Conservation (phyloP, 2,888 invertebrate species). For the Fragum whitleyi region DNA sequence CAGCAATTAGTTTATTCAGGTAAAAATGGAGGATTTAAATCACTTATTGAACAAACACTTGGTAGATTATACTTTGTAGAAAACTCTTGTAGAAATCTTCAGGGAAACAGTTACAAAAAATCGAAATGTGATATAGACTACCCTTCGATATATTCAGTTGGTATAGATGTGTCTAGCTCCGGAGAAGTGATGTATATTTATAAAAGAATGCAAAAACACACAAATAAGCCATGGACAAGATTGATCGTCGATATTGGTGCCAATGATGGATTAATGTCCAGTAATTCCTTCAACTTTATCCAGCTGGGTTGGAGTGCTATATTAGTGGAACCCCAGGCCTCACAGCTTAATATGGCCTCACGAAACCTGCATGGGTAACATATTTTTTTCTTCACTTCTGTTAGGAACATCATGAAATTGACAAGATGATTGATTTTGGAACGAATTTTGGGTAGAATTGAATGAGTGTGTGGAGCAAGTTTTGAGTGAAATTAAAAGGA, state of each 20-base stretch:
- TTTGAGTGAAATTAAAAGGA: too few relatives aligned
- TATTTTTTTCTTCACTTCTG: too few relatives aligned
- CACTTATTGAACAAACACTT: slow-evolving; percentile 70
- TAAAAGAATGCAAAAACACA: slow-evolving; percentile 59
- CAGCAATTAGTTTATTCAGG: slow-evolving; percentile 60
- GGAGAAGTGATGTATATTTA: slow-evolving; percentile 75
- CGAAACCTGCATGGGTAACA: slow-evolving; percentile 71
- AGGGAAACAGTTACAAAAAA: not conserved
- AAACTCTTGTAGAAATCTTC: not conserved
- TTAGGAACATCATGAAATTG: too few relatives aligned
- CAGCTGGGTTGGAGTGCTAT: slow-evolving; percentile 80
- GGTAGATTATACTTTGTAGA: slow-evolving; percentile 71
- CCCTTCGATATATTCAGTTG: slow-evolving; percentile 47
- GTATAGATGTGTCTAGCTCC: slow-evolving; percentile 76
- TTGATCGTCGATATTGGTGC: slow-evolving; percentile 80
- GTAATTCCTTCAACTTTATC: slow-evolving; percentile 80
- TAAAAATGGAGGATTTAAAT: slow-evolving; percentile 72
- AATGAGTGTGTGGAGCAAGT: too few relatives aligned
- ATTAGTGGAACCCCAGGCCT: slow-evolving; percentile 76
- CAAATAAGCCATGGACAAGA: slow-evolving; percentile 43
- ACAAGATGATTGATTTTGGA: too few relatives aligned
- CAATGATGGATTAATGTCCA: slow-evolving; percentile 78
- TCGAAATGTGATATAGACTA: slow-evolving; percentile 27
- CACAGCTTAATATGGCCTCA: slow-evolving; percentile 70
- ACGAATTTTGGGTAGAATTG: too few relatives aligned